Percentiles rank a stretch among this genome's conserved stretches.
Evolutionary conservation across 1,140 invertebrate species (phyloP).

Genomic region (Neomicropteryx cornuta): DNA sequence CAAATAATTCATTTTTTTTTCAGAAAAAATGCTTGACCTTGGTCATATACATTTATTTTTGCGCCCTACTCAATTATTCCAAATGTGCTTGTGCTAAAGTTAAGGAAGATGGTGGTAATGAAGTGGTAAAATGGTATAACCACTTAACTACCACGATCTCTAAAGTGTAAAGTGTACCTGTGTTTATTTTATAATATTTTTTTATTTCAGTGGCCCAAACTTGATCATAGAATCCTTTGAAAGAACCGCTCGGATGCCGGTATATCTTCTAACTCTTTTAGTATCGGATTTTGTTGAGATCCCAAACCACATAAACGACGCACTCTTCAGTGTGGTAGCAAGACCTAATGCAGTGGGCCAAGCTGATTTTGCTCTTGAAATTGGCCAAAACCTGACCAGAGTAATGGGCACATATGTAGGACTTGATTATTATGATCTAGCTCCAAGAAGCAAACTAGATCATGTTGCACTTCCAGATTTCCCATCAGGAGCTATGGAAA

Average conservation of each 20-base stretch:
- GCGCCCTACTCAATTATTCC: too few relatives aligned
- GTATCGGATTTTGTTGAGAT: slow-evolving; percentile 64
- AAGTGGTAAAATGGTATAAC: too few relatives aligned
- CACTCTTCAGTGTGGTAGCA: slow-evolving; percentile 50
- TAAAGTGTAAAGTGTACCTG: too few relatives aligned
- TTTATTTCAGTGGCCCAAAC: too few relatives aligned
- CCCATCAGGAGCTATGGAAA: slow-evolving; percentile 54
- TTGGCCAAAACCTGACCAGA: slow-evolving; percentile 23
- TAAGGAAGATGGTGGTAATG: too few relatives aligned
- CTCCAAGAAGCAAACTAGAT: slow-evolving; percentile 44
- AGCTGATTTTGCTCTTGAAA: slow-evolving; percentile 39
- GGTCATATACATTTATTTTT: too few relatives aligned
- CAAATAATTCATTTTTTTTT: too few relatives aligned
- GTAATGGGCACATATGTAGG: slow-evolving; percentile 22
- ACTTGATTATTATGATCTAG: slow-evolving; percentile 24
- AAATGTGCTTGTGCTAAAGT: too few relatives aligned
- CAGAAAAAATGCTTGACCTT: too few relatives aligned
- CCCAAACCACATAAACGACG: too few relatives aligned
- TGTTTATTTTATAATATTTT: too few relatives aligned
- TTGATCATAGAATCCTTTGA: slow-evolving; percentile 47
- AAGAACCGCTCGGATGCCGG: slow-evolving; percentile 62
- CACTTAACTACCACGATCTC: too few relatives aligned
- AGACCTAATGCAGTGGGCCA: slow-evolving; percentile 48
- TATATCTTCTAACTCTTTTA: slow-evolving; percentile 68
- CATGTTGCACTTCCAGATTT: slow-evolving; percentile 65